phyloP scores from a whole-genome alignment of 2,113 vertebrate species.

The Cephalopholis sonnerati region DNA sequence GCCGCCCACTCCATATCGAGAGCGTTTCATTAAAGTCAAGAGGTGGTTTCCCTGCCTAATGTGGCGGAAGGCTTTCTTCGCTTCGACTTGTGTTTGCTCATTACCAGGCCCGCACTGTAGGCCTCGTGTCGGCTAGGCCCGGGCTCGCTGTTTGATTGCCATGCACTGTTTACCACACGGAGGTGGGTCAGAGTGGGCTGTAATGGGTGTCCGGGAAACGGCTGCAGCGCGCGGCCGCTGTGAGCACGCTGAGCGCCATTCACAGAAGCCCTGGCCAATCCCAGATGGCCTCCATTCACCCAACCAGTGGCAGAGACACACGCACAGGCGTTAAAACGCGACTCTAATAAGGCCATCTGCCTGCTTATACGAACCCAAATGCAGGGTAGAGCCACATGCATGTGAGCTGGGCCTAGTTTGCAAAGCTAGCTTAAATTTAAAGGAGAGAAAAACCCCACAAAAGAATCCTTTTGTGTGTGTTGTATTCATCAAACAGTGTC shows the following conservation, averaged over 20 bases:
- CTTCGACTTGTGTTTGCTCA: constrained; percentile 64
- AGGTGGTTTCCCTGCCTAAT: constrained; percentile 79
- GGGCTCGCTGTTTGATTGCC: constrained; percentile 8
- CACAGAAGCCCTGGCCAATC: constrained; percentile 77
- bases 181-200: constrained; percentile 5
- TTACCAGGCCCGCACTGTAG: constrained; percentile 9
- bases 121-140: background rate
- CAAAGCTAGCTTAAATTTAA: background rate
- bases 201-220: constrained; percentile 16
- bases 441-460: background rate
- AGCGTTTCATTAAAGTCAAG: constrained; percentile 73
- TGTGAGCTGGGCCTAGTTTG: background rate
- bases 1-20: constrained; percentile 74
- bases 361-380: constrained; percentile 11
- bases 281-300: constrained; percentile 76
- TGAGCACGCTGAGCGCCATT: constrained; percentile 68
- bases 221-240: background rate
- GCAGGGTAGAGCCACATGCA: background rate
- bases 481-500: constrained; percentile 15
- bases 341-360: constrained; percentile 65
- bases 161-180: background rate
- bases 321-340: constrained; percentile 42
- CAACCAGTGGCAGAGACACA: constrained; percentile 45
- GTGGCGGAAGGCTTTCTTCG: constrained; percentile 67
- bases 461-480: background rate